Conservation (phyloP, 1,140 invertebrate genomes). For the Akabosia matsudoensis region DNA sequence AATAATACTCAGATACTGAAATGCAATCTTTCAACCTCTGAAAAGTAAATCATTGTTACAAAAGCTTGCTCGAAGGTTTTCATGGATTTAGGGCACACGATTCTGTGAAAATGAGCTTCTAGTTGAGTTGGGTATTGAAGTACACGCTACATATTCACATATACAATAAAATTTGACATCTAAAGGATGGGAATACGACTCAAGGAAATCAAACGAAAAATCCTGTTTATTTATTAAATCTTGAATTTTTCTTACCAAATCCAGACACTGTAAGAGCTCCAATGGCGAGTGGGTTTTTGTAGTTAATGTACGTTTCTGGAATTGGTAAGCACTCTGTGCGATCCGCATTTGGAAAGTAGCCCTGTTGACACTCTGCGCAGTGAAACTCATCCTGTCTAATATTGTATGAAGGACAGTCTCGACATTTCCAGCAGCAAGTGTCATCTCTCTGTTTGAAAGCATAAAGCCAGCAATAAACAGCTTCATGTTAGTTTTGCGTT, state of each 20-base stretch:
- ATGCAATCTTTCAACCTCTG: neutral
- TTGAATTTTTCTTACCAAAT: constrained; percentile 49
- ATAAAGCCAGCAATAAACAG: too few species aligned
- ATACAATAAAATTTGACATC: too few species aligned
- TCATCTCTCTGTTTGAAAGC: constrained; percentile 54
- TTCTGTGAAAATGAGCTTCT: too few species aligned
- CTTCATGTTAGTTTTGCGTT: too few species aligned
- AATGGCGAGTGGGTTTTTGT: constrained; percentile 58
- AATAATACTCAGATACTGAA: neutral
- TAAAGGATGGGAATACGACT: too few species aligned
- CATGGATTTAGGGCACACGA: too few species aligned
- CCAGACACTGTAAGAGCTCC: constrained; percentile 57
- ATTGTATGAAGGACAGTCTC: constrained; percentile 61
- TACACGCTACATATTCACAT: too few species aligned
- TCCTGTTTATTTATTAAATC: neutral
- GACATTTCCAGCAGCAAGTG: constrained; percentile 62
- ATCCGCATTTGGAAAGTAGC: constrained; percentile 52
- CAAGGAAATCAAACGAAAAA: neutral
- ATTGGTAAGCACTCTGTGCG: constrained; percentile 55
- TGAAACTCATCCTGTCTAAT: constrained; percentile 60
- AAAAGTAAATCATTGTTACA: neutral
- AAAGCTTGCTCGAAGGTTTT: too few species aligned
- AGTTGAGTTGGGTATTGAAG: too few species aligned
- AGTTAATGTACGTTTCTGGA: constrained; percentile 58
- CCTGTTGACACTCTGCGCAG: constrained; percentile 60